These are phyloP conservation scores for Macropodus opercularis DNA, from an alignment of 2,797 vertebrate genomes.

Conservation along the genomic window DNA sequence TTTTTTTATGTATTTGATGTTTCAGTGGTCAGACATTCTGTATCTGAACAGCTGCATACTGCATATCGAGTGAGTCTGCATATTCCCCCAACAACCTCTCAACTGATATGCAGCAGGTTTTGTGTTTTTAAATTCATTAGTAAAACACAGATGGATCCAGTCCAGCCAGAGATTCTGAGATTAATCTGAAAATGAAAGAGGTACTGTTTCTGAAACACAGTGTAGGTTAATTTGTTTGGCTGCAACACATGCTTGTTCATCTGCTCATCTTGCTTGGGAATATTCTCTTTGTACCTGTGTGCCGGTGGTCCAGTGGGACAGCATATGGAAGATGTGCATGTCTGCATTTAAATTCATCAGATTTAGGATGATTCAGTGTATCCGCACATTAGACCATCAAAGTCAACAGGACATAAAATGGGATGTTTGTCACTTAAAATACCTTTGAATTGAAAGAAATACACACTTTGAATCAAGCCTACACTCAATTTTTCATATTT, in stretches of 20 bases:
- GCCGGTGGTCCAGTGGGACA: slow-evolving; percentile 29
- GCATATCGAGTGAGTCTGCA: slow-evolving; percentile 20
- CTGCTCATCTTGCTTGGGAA: slow-evolving; percentile 40
- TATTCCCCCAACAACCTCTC: slow-evolving; percentile 14
- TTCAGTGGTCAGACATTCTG: neutral
- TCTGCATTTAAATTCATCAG: slow-evolving; percentile 26
- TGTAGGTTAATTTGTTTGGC: slow-evolving; percentile 58
- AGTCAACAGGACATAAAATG: slow-evolving; percentile 24
- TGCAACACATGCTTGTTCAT: slow-evolving; percentile 51
- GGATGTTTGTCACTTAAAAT: slow-evolving; percentile 21
- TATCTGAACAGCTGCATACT: slow-evolving; percentile 11
- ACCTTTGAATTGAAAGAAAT: slow-evolving; percentile 8
- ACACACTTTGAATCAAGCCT: neutral
- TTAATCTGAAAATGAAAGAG: slow-evolving; percentile 32
- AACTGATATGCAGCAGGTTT: slow-evolving; percentile 18
- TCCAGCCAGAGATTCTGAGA: slow-evolving; percentile 10
- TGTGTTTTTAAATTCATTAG: slow-evolving; percentile 30
- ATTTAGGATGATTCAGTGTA: slow-evolving; percentile 19
- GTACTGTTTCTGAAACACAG: slow-evolving; percentile 13
- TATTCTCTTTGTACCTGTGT: slow-evolving; percentile 27
- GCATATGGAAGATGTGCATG: slow-evolving; percentile 37
- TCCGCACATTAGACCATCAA: slow-evolving; percentile 36
- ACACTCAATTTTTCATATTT: neutral
- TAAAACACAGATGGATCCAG: slow-evolving; percentile 22
- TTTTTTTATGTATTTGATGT: slow-evolving; percentile 10